Conservation (phyloP, 2,797 vertebrate species). For the Tapera naevia region DNA sequence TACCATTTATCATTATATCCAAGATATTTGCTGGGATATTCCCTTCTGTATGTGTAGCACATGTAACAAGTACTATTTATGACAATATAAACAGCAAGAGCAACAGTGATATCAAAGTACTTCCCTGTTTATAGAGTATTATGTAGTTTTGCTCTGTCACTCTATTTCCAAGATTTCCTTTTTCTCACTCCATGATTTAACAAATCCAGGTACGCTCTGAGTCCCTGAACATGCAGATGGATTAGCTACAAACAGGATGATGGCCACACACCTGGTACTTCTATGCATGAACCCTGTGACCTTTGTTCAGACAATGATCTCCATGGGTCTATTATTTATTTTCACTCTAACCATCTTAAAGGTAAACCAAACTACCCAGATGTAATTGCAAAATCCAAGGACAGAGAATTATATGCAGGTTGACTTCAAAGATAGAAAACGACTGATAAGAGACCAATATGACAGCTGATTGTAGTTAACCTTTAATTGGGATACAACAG, state of each 20-base stretch:
- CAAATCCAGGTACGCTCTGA: background rate
- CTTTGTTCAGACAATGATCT: background rate
- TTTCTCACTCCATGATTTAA: background rate
- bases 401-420: background rate
- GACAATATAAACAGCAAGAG: background rate
- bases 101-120: background rate
- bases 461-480: slow-evolving; percentile 18
- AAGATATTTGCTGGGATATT: background rate
- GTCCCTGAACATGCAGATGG: background rate
- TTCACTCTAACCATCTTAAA: background rate
- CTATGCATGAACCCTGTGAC: background rate
- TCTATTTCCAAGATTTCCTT: background rate
- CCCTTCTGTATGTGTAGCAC: fast-evolving
- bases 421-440: slow-evolving; percentile 34
- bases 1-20: background rate
- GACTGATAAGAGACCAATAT: slow-evolving; percentile 15
- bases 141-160: background rate
- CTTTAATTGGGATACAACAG: slow-evolving; percentile 14
- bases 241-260: background rate
- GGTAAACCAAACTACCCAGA: background rate
- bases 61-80: background rate
- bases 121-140: background rate
- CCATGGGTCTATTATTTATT: background rate
- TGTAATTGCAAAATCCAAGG: slow-evolving; percentile 30
- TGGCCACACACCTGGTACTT: background rate